These are phyloP conservation scores for Neogale vison DNA, from an alignment of 2,113 vertebrate genomes.

Conservation along the genomic window DNA sequence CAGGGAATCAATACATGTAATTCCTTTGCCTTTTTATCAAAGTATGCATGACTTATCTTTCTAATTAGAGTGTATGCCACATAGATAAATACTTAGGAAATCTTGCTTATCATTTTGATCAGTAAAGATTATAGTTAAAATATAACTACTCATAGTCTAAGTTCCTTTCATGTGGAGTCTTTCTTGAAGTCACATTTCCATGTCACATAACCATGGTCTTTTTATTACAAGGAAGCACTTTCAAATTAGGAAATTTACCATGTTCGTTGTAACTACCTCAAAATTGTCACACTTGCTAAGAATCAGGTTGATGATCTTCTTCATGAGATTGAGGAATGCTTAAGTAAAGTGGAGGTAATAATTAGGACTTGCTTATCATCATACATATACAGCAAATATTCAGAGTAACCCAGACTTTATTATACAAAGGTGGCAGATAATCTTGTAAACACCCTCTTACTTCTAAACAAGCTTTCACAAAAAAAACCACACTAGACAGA, in stretches of 20 bases:
- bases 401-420: background rate
- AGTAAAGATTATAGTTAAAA: background rate
- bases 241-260: conserved; percentile 3
- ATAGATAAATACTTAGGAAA: background rate
- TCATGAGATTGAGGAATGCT: background rate
- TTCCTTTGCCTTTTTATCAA: background rate
- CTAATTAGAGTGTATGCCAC: background rate
- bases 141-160: background rate
- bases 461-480: background rate
- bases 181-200: conserved; percentile 33
- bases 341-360: background rate
- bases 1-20: background rate
- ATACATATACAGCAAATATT: background rate
- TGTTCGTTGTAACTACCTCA: background rate
- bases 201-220: background rate
- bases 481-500: background rate
- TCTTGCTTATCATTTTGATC: conserved; percentile 25
- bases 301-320: background rate
- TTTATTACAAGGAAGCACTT: conserved; percentile 26
- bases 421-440: background rate
- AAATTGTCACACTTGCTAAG: background rate
- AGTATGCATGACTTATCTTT: background rate
- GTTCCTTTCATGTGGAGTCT: background rate
- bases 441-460: background rate
- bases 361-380: background rate